Percentiles rank a stretch among this genome's conserved stretches.
Evolutionary conservation across 2,797 vertebrate species (phyloP).

Genomic region (Cossypha polioptera): DNA sequence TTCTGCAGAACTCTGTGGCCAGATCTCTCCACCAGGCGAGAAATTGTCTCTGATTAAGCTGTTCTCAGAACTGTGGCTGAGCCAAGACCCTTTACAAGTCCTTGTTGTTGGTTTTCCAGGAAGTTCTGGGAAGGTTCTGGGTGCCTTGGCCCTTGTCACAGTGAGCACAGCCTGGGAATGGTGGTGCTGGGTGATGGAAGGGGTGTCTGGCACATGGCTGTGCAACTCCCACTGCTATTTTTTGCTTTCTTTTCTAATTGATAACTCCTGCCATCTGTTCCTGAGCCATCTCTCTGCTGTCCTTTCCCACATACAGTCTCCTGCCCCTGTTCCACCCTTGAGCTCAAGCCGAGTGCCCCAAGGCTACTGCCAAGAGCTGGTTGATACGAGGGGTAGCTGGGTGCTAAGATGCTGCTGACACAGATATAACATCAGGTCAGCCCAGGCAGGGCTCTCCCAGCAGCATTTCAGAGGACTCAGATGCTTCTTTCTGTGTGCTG

Average conservation of each 20-base stretch:
- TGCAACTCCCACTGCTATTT: background rate
- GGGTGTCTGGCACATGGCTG: background rate
- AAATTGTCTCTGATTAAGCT: background rate
- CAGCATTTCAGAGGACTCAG: background rate
- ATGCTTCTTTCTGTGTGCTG: background rate
- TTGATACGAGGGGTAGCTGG: background rate
- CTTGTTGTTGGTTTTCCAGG: background rate
- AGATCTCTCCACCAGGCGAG: background rate
- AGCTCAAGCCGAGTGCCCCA: background rate
- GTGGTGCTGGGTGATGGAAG: background rate
- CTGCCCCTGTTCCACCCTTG: background rate
- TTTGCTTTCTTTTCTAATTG: constrained; percentile 18
- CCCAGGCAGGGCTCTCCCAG: background rate
- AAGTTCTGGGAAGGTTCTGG: background rate
- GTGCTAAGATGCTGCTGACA: background rate
- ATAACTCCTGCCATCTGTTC: constrained; percentile 54
- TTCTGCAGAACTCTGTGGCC: background rate
- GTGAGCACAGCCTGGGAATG: background rate
- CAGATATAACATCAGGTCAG: background rate
- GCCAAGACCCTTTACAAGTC: background rate
- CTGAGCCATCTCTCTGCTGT: background rate
- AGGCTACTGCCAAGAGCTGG: background rate
- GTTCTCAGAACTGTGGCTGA: background rate
- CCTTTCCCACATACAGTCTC: constrained; percentile 13
- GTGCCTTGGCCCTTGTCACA: background rate